Evolutionary conservation across 2,797 vertebrate genomes (phyloP).

Genomic region (Rhinella marina): DNA sequence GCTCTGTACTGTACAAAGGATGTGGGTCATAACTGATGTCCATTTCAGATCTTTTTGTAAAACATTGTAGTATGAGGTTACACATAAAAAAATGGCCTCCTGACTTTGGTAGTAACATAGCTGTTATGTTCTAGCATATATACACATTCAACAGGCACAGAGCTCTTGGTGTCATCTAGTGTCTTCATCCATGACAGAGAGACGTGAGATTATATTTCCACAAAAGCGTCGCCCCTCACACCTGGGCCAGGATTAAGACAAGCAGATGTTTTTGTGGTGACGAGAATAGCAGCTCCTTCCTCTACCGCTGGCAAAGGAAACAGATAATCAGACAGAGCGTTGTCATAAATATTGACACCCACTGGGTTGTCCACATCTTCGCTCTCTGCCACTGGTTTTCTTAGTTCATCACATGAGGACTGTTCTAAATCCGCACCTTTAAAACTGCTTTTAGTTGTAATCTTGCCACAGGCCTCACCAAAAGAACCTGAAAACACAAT

Average conservation of each 20-base stretch:
- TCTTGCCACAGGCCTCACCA: slow-evolving; percentile 46
- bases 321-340: slow-evolving; percentile 66
- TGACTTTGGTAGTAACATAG: neutral
- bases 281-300: slow-evolving; percentile 79
- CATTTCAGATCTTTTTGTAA: neutral
- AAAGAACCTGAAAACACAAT: slow-evolving; percentile 65
- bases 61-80: neutral
- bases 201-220: slow-evolving; percentile 58
- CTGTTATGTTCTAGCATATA: neutral
- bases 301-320: slow-evolving; percentile 82
- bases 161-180: neutral
- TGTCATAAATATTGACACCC: slow-evolving; percentile 68
- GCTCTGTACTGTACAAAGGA: neutral
- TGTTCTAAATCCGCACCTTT: slow-evolving; percentile 49
- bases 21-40: neutral
- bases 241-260: slow-evolving; percentile 67
- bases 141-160: neutral
- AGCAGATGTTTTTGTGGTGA: slow-evolving; percentile 81
- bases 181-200: slow-evolving; percentile 18
- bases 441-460: slow-evolving; percentile 44
- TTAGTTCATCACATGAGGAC: slow-evolving; percentile 60
- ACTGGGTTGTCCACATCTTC: slow-evolving; percentile 69
- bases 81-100: neutral
- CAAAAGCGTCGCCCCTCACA: slow-evolving; percentile 59
- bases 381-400: slow-evolving; percentile 5